Percentiles rank a stretch among this genome's conserved stretches.
Evolutionary conservation across 2,113 vertebrate genomes (phyloP).

Genomic region (Dendrocopos noguchii): DNA sequence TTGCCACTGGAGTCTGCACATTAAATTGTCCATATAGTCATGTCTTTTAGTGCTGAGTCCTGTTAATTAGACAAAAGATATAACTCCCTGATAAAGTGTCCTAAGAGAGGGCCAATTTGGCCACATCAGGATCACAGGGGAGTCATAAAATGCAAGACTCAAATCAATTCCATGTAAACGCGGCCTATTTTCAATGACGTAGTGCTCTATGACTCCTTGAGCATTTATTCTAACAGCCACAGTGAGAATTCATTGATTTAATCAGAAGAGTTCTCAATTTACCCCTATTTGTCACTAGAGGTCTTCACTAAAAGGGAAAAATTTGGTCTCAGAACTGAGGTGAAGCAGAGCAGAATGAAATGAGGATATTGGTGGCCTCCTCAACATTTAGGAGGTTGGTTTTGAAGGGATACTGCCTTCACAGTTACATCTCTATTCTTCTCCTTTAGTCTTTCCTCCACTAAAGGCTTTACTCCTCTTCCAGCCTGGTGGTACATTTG

Average conservation of each 20-base stretch:
- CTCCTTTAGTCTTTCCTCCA: not conserved
- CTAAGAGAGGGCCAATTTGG: constrained; percentile 35
- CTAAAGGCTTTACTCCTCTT: not conserved
- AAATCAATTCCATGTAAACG: constrained; percentile 54
- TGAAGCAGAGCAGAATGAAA: not conserved
- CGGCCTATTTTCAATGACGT: constrained; percentile 34
- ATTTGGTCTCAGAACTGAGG: not conserved
- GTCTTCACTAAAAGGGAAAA: not conserved
- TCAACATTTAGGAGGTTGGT: not conserved
- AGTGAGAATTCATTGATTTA: constrained; percentile 54
- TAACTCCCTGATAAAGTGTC: constrained; percentile 30
- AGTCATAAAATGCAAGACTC: constrained; percentile 40
- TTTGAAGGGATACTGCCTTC: not conserved
- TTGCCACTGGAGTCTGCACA: not conserved
- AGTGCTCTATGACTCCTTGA: constrained; percentile 16
- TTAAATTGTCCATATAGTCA: not conserved
- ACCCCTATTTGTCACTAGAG: not conserved
- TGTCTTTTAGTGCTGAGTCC: constrained; percentile 14
- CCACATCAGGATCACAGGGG: not conserved
- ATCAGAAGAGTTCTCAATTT: constrained; percentile 10
- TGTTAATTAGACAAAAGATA: constrained; percentile 45
- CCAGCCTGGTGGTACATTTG: fast-evolving
- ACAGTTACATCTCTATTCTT: not conserved
- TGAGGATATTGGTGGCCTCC: not conserved
- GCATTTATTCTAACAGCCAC: constrained; percentile 45